Evolutionary conservation across 2,113 vertebrate species (phyloP), one percentile per base, ranked within the genome.

Genomic region (Dipodomys stephensi): DNA sequence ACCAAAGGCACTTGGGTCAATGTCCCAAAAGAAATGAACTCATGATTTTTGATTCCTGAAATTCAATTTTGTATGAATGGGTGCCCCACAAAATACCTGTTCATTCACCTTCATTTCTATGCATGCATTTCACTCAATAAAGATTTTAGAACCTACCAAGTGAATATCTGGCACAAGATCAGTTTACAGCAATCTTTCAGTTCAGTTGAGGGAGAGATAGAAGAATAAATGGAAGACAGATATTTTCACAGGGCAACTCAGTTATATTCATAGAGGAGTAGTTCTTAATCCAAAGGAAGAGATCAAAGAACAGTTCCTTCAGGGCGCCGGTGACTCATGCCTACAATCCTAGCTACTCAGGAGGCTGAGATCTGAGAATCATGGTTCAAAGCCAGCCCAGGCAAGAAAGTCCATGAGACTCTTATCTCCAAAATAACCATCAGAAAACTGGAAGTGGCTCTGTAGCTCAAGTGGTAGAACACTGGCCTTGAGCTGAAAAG

Each of bases 71-170:
- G 6, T 73, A 46, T 60, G 23, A 91, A 53, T 81, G 13, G 77
- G 6, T 53, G 12, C 27, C 76, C 60, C 60, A 79, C 83, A 87
- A 87, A 94, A 76, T 81, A 74, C 30, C 44, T 49, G 16, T 76
- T 28, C 87, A 72, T 35, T 67, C 39, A 92, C 49, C 87, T 19
- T 93, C 80, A 91, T 79, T 91, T n/a, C 15, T 57, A 57, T 57
- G 53, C 53, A 57, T 57, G 53, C 15, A 57, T 57, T 57, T 57
- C 53, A 57, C 53, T 57, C 53, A 86, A 82, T 57, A 93, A 93
- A 92, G 7, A 78, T 46, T 15, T 71, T 83, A 82, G 46, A 76
- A 25, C 16, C 71, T 73, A 92, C 69, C 53, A 16, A 57, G 53
- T 2, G 85, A 74, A 27, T 80, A 83, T 74, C 28, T 90, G 22